These are phyloP conservation scores for Zosterops japonicus DNA, from an alignment of 2,113 vertebrate genomes.

Conservation along the genomic window DNA sequence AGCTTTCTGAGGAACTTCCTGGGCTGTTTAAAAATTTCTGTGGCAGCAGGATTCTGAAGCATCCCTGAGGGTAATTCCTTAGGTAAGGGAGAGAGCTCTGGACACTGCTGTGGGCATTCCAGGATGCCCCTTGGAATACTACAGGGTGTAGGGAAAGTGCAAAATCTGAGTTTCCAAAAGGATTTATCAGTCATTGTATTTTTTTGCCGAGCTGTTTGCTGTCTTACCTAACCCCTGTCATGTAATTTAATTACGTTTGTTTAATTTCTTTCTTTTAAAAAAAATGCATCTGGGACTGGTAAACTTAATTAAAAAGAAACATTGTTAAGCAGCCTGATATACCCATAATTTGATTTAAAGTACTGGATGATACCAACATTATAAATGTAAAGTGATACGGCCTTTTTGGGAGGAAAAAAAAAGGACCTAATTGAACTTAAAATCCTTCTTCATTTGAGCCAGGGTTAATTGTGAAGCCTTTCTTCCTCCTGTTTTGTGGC, in stretches of 20 bases:
- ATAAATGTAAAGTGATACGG: constrained; percentile 35
- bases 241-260: constrained; percentile 56
- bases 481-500: neutral
- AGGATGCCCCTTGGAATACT: neutral
- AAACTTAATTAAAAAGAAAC: constrained; percentile 71
- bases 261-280: constrained; percentile 50
- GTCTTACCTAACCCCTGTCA: constrained; percentile 19
- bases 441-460: neutral
- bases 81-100: neutral
- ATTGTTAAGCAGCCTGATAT: constrained; percentile 56
- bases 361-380: constrained; percentile 46
- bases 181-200: neutral
- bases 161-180: neutral
- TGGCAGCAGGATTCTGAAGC: neutral
- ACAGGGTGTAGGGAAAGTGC: neutral
- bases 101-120: neutral
- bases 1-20: neutral
- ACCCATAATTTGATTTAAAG: constrained; percentile 69
- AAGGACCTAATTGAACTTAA: neutral
- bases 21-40: neutral
- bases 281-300: constrained; percentile 53
- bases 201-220: neutral
- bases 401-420: neutral
- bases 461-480: neutral
- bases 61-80: neutral